phyloP scores from a whole-genome alignment of 2,888 invertebrate genomes.

The Cephus runcator region DNA sequence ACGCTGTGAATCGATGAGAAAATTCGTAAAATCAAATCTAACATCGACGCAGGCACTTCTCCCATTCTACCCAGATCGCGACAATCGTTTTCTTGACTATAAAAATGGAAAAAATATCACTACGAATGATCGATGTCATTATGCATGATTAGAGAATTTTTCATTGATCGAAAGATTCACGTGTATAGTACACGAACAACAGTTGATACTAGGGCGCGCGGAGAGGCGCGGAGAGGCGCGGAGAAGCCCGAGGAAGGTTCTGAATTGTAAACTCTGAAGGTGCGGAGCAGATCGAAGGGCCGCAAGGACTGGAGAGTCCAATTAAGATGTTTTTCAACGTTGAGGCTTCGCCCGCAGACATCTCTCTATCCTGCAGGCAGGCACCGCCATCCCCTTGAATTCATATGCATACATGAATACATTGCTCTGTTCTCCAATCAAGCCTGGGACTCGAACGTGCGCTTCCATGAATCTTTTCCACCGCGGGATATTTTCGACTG shows the following conservation, averaged over 20 bases:
- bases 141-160: too few species aligned
- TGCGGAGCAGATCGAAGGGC: not conserved
- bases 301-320: conserved; percentile 41
- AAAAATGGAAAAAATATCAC: conserved; percentile 8
- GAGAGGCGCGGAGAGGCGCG: too few species aligned
- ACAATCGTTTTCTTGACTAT: not conserved
- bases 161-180: too few species aligned
- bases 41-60: too few species aligned
- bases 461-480: conserved; percentile 13
- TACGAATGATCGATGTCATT: conserved; percentile 25
- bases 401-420: conserved; percentile 65
- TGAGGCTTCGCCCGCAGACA: conserved; percentile 39
- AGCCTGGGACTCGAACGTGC: not conserved
- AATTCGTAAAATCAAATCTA: too few species aligned
- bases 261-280: too few species aligned
- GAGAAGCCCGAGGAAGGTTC: too few species aligned
- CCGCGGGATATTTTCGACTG: conserved; percentile 14
- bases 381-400: conserved; percentile 43
- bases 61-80: too few species aligned
- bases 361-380: conserved; percentile 42
- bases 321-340: conserved; percentile 57
- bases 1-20: too few species aligned
- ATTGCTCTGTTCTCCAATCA: conserved; percentile 51
- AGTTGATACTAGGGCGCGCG: too few species aligned
- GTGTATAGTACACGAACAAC: too few species aligned